Conservation (phyloP, 2,888 invertebrate species). For the Catocala sponsa region DNA sequence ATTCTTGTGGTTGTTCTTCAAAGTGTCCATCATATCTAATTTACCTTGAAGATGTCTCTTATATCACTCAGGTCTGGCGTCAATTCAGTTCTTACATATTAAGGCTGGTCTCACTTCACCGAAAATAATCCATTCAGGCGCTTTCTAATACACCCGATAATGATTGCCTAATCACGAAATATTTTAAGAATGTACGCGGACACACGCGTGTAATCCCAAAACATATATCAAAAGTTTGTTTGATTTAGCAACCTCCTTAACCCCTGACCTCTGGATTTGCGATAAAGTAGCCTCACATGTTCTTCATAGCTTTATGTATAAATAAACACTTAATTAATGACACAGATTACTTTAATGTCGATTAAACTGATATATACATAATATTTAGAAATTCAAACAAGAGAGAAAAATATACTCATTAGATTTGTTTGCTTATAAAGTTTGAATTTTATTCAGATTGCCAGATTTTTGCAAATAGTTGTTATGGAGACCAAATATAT, state of each 20-base stretch:
- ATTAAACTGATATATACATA: conserved; percentile 16
- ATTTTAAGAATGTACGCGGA: background rate
- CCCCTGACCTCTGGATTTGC: conserved; percentile 23
- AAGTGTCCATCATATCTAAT: too few species aligned
- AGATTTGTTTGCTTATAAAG: background rate
- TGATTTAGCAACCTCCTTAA: conserved; percentile 11
- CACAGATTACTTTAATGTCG: conserved; percentile 23
- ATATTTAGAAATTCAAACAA: conserved; percentile 3
- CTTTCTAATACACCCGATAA: too few species aligned
- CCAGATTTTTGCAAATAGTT: too few species aligned
- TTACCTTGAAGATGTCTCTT: too few species aligned
- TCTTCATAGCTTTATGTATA: conserved; percentile 22
- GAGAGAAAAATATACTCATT: background rate
- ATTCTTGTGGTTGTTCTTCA: too few species aligned
- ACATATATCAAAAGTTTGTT: conserved; percentile 2
- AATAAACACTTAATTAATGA: conserved; percentile 33
- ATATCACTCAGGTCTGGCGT: too few species aligned
- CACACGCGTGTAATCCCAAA: conserved; percentile 23
- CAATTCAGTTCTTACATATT: too few species aligned
- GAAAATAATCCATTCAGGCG: too few species aligned
- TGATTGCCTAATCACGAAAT: too few species aligned
- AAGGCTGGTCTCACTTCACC: too few species aligned
- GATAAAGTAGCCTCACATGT: conserved; percentile 22
- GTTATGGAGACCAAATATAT: too few species aligned
- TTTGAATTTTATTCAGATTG: too few species aligned